Evolutionary conservation across 2,113 vertebrate species (phyloP), one percentile per base, ranked within the genome.

Genomic region (Desmodus rotundus): DNA sequence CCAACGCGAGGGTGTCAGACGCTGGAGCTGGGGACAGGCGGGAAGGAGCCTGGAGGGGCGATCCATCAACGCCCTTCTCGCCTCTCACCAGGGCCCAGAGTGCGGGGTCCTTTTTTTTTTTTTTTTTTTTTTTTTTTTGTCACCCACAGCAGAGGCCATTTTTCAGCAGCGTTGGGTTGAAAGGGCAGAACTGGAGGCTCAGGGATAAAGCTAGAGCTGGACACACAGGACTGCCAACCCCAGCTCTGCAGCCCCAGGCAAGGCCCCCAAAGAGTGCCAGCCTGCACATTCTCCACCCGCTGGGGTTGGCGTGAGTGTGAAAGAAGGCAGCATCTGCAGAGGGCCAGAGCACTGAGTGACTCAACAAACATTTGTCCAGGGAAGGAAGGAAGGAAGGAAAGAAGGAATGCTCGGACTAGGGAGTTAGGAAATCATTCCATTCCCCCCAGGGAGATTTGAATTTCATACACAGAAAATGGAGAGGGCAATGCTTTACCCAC

Each of bases 1-100:
- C 95, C 93, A 94, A 96, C 96, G 95, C 1, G 76, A 70, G 15
- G 91, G 7, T 96, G 96, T 96, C 92, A 86, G 67, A 89, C 47
- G 28, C 83, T 17, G 0, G 56, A 24, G 88, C 95, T 58, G 52
- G 90, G 68, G 95, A 96, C 77, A 50, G 94, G 91, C 0, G 1
- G 96, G 36, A 73, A 88, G 93, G n/a, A 43, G 50, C 13, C 9
- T 1, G 0, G 74, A 89, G 14, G 2, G 85, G 7, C 86, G 73
- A 97, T 90, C 87, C 90, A 93, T 97, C 96, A 76, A 63, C 61
- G 58, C 38, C 81, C 72, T 77, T 45, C 76, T 28, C 0, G 0
- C 17, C 24, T 58, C 77, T 94, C 56, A 2, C 33, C 14, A 0
- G 54, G 26, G 91, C 45, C 43, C 76, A 12, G 47, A 17, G 22